Conservation (phyloP, 2,888 invertebrate genomes). For the Papilio demoleus region DNA sequence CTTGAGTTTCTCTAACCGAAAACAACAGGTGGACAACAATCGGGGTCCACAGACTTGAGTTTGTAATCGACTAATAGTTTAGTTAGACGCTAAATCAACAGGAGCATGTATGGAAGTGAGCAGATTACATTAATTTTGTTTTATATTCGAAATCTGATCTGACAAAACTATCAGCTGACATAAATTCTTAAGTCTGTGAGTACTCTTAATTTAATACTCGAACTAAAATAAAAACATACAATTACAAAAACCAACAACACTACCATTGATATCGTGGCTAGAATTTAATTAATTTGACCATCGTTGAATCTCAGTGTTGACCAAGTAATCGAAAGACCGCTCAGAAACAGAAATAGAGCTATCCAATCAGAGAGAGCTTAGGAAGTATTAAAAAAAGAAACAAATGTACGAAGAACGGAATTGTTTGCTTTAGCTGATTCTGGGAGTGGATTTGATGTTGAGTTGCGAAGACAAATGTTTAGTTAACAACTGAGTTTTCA, state of each 20-base stretch:
- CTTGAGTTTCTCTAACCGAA: no score
- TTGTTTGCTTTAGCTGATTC: conserved; percentile 39
- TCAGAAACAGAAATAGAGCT: conserved; percentile 45
- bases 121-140: no score
- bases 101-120: no score
- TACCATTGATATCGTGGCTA: not conserved
- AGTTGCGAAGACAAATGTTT: conserved; percentile 39
- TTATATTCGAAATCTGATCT: no score
- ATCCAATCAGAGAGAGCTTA: conserved; percentile 44
- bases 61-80: no score
- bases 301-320: conserved; percentile 38
- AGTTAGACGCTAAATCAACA: no score
- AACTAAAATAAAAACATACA: not conserved
- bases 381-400: conserved; percentile 35
- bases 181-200: no score
- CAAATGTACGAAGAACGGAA: conserved; percentile 23
- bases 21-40: no score
- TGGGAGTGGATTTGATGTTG: conserved; percentile 22
- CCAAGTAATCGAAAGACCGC: conserved; percentile 42
- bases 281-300: conserved; percentile 35
- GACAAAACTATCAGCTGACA: no score
- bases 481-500: not conserved
- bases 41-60: no score
- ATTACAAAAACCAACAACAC: not conserved
- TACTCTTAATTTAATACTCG: no score